Percentiles rank a stretch among this genome's conserved stretches.
phyloP scores from a whole-genome alignment of 2,113 vertebrate genomes.

The Cottus gobio region DNA sequence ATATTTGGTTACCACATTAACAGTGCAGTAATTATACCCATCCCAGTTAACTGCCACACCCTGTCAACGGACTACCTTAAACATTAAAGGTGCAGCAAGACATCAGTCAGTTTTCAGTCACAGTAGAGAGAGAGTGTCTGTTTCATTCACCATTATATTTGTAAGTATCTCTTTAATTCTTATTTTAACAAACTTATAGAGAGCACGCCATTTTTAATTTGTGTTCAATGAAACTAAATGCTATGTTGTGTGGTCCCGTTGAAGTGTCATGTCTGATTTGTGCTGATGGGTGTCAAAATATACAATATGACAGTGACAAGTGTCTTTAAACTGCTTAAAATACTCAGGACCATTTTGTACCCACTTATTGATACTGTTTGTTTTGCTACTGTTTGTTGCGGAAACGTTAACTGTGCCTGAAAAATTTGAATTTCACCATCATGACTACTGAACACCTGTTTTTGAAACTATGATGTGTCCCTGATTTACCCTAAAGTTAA shows the following conservation, averaged over 20 bases:
- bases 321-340: background rate
- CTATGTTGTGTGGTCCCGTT: background rate
- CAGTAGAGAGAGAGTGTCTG: background rate
- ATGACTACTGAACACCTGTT: background rate
- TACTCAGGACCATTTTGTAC: background rate
- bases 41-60: background rate
- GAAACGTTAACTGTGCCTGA: background rate
- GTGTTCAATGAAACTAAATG: background rate
- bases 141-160: background rate
- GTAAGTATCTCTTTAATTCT: slow-evolving; percentile 6
- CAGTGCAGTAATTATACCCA: background rate
- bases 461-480: background rate
- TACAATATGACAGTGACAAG: background rate
- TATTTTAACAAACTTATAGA: background rate
- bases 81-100: background rate
- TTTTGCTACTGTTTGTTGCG: background rate
- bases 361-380: background rate
- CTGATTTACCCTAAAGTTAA: background rate
- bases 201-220: background rate
- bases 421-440: background rate
- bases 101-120: background rate
- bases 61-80: background rate
- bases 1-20: background rate
- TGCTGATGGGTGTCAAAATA: background rate
- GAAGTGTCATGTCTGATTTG: background rate